Evolutionary conservation across 2,888 invertebrate genomes (phyloP).

Genomic region (Oscheius onirici): DNA sequence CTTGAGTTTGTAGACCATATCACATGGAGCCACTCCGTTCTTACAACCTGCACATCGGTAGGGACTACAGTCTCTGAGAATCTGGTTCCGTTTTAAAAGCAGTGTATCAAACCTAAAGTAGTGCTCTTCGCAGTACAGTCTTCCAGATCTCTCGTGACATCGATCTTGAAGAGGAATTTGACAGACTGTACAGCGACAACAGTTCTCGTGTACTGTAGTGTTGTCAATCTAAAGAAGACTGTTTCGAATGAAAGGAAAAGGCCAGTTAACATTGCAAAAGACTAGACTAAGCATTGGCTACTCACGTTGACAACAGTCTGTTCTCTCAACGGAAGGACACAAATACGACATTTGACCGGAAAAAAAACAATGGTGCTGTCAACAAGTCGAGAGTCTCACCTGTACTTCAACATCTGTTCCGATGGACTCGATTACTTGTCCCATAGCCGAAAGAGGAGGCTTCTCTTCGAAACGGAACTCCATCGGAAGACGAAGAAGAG

Average conservation of each 20-base stretch:
- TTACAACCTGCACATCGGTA: constrained; percentile 66
- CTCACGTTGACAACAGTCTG: constrained; percentile 44
- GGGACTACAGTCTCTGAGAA: constrained; percentile 59
- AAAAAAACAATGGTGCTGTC: not conserved
- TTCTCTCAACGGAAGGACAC: constrained; percentile 41
- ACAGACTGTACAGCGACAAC: constrained; percentile 96
- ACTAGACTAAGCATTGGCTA: constrained; percentile 2
- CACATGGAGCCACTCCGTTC: constrained; percentile 62
- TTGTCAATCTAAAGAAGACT: not conserved
- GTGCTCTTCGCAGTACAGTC: constrained; percentile 95
- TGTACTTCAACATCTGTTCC: constrained; percentile 44
- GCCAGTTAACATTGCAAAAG: not conserved
- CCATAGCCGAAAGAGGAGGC: constrained; percentile 57
- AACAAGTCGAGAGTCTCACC: constrained; percentile 1
- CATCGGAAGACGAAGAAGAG: not conserved
- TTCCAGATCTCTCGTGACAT: constrained; percentile 96
- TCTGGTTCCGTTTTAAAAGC: too few species aligned
- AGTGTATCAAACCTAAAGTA: constrained; percentile 89
- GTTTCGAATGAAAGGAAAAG: not conserved
- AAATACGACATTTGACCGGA: constrained; percentile 46
- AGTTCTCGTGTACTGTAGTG: constrained; percentile 82
- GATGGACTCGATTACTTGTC: constrained; percentile 61
- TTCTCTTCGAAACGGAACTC: constrained; percentile 37
- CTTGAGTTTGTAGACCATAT: constrained; percentile 68
- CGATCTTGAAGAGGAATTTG: constrained; percentile 90